Base-by-base conservation (phyloP, 2,113 vertebrate genomes). In the Sylvietta virens region DNA sequence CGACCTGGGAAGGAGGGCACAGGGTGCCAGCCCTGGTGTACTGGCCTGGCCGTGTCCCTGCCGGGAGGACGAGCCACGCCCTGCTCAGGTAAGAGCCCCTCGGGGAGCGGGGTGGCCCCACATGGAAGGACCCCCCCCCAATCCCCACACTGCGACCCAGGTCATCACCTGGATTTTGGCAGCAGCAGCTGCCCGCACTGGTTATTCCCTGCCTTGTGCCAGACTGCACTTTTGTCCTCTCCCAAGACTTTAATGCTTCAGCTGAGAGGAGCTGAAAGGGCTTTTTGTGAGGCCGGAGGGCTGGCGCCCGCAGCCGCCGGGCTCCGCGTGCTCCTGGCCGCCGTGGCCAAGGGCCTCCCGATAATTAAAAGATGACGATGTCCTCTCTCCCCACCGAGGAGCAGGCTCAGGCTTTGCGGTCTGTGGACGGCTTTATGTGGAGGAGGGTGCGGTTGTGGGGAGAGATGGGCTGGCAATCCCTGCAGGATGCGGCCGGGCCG, bases 1-100 rank as follows among this genome's bases (percentile, higher is more conserved):
- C 99, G 1, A 99, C 99, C 3, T 99, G 99, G 99, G 99, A 99
- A 97, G 99, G 98, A 40, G 99, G 99, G 27, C 99, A 99, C 95
- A 98, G 99, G 5, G 98, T 99, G 57, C 99, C 99, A 3, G 98
- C 99, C 0, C 81, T 99, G 89, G 99, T 90, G 5, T 98, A 99
- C 76, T 99, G 99, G 99, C 98, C 99, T 0, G 98, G 98, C 48
- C 98, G 14, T 48, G 93, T 99, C 83, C 98, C 98, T 37, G 95
- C 94, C 74, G 97, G 99, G 69, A 95, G 96, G 74, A 99, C 97
- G 10, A 99, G 98, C 95, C 69, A 17, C 0, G 98, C 98, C 33
- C 82, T 99, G 86, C 97, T 99, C 92, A 99, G 99, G 99, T 99
- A 95, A 2, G 90, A 87, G 15, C 61, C 54, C 22, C 3, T 17